A percentile compares a stretch with the other conserved stretches of the same genome.
phyloP scores from a whole-genome alignment of 1,140 invertebrate genomes.

The Chironomus striatipennis region DNA sequence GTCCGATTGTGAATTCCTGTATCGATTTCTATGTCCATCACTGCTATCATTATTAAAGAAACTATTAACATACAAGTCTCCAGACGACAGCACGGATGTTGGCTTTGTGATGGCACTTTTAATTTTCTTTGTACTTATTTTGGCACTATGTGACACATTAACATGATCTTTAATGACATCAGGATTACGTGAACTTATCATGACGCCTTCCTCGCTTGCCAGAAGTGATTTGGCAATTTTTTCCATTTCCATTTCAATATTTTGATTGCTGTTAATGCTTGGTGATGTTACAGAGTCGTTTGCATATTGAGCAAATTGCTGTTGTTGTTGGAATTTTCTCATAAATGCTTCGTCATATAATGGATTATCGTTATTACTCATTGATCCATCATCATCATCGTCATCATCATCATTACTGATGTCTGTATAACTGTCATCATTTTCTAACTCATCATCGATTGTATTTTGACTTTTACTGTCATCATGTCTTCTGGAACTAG shows the following conservation, averaged over 20 bases:
- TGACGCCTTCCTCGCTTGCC: background rate
- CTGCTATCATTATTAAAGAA: constrained; percentile 9
- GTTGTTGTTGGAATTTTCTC: background rate
- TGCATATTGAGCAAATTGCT: background rate
- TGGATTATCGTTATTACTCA: background rate
- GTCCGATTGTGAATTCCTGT: background rate
- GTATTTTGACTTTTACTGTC: background rate
- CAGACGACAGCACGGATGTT: background rate
- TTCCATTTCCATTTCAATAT: constrained; percentile 17
- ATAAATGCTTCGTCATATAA: background rate
- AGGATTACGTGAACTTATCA: constrained; percentile 4
- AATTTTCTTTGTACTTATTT: background rate
- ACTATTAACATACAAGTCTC: background rate
- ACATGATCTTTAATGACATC: constrained; percentile 20
- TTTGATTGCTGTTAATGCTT: constrained; percentile 16
- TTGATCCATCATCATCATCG: background rate
- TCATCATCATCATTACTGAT: background rate
- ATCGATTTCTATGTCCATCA: background rate
- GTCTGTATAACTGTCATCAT: constrained; percentile 17
- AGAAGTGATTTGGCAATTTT: constrained; percentile 16
- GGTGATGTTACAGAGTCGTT: constrained; percentile 2
- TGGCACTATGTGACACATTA: constrained; percentile 6
- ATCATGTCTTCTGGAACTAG: background rate
- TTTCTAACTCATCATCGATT: background rate
- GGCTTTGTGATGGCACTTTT: constrained; percentile 2